Base-by-base conservation (phyloP, 2,797 vertebrate species). In the Hoplostethus atlanticus region DNA sequence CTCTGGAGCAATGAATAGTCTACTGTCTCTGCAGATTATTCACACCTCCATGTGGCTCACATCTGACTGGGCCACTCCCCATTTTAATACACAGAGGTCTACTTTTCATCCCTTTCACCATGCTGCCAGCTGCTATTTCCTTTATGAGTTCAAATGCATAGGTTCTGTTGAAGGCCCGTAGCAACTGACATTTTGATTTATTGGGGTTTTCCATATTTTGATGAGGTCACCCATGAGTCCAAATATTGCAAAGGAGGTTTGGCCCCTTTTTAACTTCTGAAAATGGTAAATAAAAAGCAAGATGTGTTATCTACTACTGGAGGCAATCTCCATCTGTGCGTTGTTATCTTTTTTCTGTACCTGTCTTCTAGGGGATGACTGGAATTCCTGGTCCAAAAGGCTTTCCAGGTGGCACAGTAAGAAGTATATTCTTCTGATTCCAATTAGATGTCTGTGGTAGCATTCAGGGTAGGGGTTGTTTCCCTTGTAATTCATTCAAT, bases 301-400 rank as follows among this genome's bases (percentile, higher is more conserved):
- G 16, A 11, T 48, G 5, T 2, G 1, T 4, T 46, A 31, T 56
- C 9, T 25, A 12, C 40, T 13, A 3, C 40, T 52, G 21, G 2
- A 51, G 5, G 52, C 25, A 4, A 2, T 9, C 10, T 34, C 17
- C n/a, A 17, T 54, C 15, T 61, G 9, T 13, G 34, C 16, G 16
- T 8, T 52, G 50, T 46, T 28, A 15, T 2, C 47, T 21, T 55
- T 2, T 53, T 6, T 67, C n/a, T 64, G 7, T 56, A 31, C 51
- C 47, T 78, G 10, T 64, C 25, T 75, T 79, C 57, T 36, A 96
- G 95, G 95, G 95, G 1, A 64, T 86, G 44, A 50, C 73, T 77
- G 95, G 95, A 75, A 63, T 83, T 81, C 76, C 88, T 2, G 95
- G 95, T 56, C 67, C 77, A 0, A 92, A 79, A 69, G 95, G 95